Evolutionary conservation across 1,140 invertebrate species (phyloP).

Genomic region (Reticulitermes speratus): DNA sequence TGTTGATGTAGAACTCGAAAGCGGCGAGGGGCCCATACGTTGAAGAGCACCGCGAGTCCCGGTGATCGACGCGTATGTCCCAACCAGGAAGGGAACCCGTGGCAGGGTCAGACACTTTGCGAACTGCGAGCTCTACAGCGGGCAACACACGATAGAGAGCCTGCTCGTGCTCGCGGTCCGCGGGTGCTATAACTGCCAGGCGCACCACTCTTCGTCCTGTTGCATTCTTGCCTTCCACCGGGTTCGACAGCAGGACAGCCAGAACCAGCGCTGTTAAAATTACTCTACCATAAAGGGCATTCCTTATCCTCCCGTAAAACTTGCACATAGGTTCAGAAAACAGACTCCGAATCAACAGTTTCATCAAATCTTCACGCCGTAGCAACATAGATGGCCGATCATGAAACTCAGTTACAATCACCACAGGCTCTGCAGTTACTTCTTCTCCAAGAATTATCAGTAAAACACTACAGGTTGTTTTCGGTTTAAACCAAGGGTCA

Average conservation of each 20-base stretch:
- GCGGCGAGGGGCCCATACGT: conserved; percentile 74
- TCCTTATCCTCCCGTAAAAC: neutral
- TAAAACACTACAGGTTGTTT: no score
- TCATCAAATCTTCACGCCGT: neutral
- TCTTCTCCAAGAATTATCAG: neutral
- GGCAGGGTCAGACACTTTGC: conserved; percentile 54
- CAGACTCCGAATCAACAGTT: neutral
- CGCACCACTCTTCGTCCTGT: conserved; percentile 46
- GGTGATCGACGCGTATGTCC: conserved; percentile 64
- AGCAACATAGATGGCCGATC: neutral
- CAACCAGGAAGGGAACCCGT: conserved; percentile 63
- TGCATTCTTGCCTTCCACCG: neutral
- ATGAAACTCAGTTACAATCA: neutral
- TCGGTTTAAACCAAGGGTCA: no score
- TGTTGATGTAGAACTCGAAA: conserved; percentile 72
- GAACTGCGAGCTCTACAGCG: conserved; percentile 70
- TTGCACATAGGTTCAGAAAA: neutral
- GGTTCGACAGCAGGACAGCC: neutral
- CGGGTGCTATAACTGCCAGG: conserved; percentile 68
- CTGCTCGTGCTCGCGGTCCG: conserved; percentile 59
- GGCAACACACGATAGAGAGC: conserved; percentile 68
- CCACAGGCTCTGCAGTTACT: neutral
- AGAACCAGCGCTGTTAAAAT: neutral
- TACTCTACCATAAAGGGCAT: neutral
- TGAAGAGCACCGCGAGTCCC: conserved; percentile 78